Percentiles rank a stretch among this genome's conserved stretches.
phyloP scores from a whole-genome alignment of 2,797 vertebrate genomes.

The Clarias laeviceps region DNA sequence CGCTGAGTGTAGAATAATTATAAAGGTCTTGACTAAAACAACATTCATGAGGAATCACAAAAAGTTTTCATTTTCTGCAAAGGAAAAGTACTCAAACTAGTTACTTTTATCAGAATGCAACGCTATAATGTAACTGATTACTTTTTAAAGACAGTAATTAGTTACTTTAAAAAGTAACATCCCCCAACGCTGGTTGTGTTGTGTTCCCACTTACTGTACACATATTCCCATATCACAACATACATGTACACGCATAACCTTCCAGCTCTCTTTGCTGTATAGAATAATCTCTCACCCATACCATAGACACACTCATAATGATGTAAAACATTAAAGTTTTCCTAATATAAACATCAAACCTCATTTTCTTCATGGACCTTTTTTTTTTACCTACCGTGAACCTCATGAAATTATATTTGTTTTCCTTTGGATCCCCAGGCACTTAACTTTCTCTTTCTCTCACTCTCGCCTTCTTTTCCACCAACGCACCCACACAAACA shows the following conservation, averaged over 20 bases:
- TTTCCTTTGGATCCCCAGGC: neutral
- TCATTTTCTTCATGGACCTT: neutral
- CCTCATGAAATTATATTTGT: neutral
- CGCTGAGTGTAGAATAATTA: no score
- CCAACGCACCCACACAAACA: conserved; percentile 1
- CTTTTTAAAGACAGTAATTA: no score
- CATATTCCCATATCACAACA: neutral
- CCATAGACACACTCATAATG: no score
- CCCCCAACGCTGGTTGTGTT: no score
- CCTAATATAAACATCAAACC: neutral
- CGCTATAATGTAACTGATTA: no score
- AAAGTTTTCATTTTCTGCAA: no score
- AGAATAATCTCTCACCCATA: neutral
- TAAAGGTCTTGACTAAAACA: no score
- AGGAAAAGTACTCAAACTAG: no score
- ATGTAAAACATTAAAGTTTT: neutral
- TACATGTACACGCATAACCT: neutral
- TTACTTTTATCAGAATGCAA: no score
- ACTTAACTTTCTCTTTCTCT: neutral
- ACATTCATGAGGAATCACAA: no score
- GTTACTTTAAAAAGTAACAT: no score
- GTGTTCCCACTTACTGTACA: neutral
- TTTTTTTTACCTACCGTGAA: neutral
- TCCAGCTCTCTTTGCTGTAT: no score
- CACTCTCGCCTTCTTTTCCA: neutral